A percentile compares a stretch with the other conserved stretches of the same genome.
These are phyloP conservation scores for Lissocephala sabroskyi DNA, from an alignment of 2,888 invertebrate species.

Conservation along the genomic window DNA sequence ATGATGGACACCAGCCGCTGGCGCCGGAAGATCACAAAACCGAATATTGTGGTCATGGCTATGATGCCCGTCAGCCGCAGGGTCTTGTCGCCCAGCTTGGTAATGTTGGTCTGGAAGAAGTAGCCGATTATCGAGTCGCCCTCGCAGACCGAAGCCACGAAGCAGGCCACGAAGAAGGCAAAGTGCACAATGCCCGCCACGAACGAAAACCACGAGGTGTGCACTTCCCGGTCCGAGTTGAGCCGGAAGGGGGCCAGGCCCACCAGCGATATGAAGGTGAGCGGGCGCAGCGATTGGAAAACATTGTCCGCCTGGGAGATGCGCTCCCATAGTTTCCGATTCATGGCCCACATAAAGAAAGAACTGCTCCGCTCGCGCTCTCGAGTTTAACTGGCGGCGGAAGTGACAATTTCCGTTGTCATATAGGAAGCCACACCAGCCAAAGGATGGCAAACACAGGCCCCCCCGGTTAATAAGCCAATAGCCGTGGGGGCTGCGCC, in stretches of 20 bases:
- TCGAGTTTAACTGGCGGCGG: slow-evolving; percentile 33
- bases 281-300: slow-evolving; percentile 66
- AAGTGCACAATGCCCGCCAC: slow-evolving; percentile 62
- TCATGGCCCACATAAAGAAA: slow-evolving; percentile 35
- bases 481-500: slow-evolving; percentile 43
- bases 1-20: slow-evolving; percentile 55
- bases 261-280: slow-evolving; percentile 65
- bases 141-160: slow-evolving; percentile 52
- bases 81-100: slow-evolving; percentile 66
- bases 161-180: slow-evolving; percentile 61
- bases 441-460: slow-evolving; percentile 9
- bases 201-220: slow-evolving; percentile 59
- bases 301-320: slow-evolving; percentile 67
- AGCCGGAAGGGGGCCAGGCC: slow-evolving; percentile 68
- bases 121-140: slow-evolving; percentile 70
- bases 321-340: slow-evolving; percentile 56
- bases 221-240: slow-evolving; percentile 61
- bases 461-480: slow-evolving; percentile 34
- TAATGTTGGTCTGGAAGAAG: slow-evolving; percentile 70
- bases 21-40: slow-evolving; percentile 61
- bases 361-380: slow-evolving; percentile 33
- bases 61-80: slow-evolving; percentile 65
- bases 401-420: slow-evolving; percentile 22
- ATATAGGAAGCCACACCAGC: slow-evolving; percentile 24
- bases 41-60: slow-evolving; percentile 68